phyloP scores from a whole-genome alignment of 2,888 invertebrate genomes.

The Chelonus formosanus region DNA sequence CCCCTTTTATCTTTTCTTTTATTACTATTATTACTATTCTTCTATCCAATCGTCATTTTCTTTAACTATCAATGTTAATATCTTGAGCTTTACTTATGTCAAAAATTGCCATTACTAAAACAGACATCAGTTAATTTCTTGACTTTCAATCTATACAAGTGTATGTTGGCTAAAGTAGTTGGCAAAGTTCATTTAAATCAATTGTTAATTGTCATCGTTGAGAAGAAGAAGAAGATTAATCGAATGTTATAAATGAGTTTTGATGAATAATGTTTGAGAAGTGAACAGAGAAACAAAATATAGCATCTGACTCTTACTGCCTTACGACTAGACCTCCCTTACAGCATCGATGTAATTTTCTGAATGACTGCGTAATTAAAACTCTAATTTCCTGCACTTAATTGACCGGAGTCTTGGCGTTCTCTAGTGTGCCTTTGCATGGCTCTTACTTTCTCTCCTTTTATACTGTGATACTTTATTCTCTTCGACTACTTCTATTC shows the following conservation, averaged over 20 bases:
- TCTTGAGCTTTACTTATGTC: too few species aligned
- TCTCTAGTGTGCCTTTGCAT: slow-evolving; percentile 35
- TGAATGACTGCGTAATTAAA: slow-evolving; percentile 66
- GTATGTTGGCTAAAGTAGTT: too few species aligned
- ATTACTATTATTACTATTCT: not conserved
- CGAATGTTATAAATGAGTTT: slow-evolving; percentile 1
- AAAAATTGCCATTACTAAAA: too few species aligned
- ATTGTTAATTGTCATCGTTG: too few species aligned
- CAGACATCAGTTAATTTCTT: too few species aligned
- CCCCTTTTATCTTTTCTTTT: slow-evolving; percentile 24
- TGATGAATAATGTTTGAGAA: slow-evolving; percentile 12
- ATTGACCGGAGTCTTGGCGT: slow-evolving; percentile 64
- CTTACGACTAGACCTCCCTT: slow-evolving; percentile 50
- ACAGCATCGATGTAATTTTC: slow-evolving; percentile 65
- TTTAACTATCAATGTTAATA: too few species aligned
- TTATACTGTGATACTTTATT: slow-evolving; percentile 1
- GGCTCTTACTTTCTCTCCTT: slow-evolving; percentile 36
- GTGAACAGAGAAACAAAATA: slow-evolving; percentile 1
- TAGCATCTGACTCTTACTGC: not conserved
- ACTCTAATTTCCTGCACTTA: slow-evolving; percentile 66
- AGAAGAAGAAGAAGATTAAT: too few species aligned
- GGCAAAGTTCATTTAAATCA: too few species aligned
- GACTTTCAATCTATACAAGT: too few species aligned
- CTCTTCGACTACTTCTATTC: slow-evolving; percentile 17
- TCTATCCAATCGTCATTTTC: not conserved